Evolutionary conservation across 2,113 vertebrate species (phyloP).

Genomic region (Epinephelus fuscoguttatus): DNA sequence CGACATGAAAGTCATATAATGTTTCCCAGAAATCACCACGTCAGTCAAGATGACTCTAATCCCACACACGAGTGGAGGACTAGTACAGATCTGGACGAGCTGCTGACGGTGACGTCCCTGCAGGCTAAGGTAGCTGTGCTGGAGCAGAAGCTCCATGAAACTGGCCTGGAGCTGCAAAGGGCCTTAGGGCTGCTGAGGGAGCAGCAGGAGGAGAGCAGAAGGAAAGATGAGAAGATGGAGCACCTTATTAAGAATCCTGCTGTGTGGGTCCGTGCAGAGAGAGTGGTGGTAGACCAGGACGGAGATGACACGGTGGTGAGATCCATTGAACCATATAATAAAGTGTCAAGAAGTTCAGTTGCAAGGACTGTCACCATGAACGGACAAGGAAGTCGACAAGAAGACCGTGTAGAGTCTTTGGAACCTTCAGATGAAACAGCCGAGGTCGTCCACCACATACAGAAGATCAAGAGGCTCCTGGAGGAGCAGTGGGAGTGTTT

Average conservation of each 20-base stretch:
- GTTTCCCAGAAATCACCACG: conserved; percentile 30
- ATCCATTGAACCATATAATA: conserved; percentile 28
- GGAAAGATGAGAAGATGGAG: conserved; percentile 85
- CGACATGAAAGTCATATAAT: conserved; percentile 48
- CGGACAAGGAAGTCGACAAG: conserved; percentile 7
- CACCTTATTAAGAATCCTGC: conserved; percentile 80
- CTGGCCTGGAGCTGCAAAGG: conserved; percentile 85
- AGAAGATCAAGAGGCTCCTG: conserved; percentile 91
- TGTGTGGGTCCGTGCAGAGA: conserved; percentile 69
- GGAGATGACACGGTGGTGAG: conserved; percentile 24
- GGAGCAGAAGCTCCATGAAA: conserved; percentile 87
- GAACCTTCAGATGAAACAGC: conserved; percentile 51
- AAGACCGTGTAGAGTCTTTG: conserved; percentile 8
- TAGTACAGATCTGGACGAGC: conserved; percentile 78
- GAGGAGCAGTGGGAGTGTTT: conserved; percentile 94
- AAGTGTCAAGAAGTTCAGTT: conserved; percentile 11
- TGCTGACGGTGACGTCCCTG: conserved; percentile 75
- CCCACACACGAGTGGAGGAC: conserved; percentile 75
- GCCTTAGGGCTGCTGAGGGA: conserved; percentile 81
- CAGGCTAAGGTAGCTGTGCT: conserved; percentile 87
- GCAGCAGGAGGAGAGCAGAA: conserved; percentile 85
- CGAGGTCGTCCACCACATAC: conserved; percentile 83
- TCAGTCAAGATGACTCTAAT: conserved; percentile 28
- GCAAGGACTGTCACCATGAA: conserved; percentile 20
- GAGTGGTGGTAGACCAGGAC: conserved; percentile 53